A percentile compares a stretch with the other conserved stretches of the same genome.
Conservation (phyloP, 2,797 vertebrate genomes). For the Stomatorhinus walkeri region DNA sequence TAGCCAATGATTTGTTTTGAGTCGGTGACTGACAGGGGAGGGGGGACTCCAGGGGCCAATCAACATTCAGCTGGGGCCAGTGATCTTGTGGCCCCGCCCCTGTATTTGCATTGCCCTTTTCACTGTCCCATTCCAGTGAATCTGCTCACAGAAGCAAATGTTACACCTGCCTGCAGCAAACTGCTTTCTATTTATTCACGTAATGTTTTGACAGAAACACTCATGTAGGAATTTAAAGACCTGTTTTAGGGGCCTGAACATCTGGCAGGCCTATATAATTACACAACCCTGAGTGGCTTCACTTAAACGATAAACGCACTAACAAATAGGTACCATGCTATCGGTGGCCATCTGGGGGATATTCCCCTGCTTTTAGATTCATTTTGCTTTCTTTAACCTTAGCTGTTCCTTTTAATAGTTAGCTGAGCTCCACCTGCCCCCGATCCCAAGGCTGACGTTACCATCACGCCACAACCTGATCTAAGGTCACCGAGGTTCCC, state of each 20-base stretch:
- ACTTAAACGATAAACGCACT: background rate
- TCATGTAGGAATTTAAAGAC: background rate
- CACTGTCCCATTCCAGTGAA: background rate
- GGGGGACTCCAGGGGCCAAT: background rate
- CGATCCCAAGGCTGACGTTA: background rate
- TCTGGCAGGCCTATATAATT: background rate
- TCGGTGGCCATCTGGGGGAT: background rate
- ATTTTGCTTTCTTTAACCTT: background rate
- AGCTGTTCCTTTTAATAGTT: background rate
- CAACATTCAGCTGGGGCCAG: background rate
- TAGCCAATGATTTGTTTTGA: background rate
- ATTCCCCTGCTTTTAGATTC: background rate
- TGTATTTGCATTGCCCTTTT: background rate
- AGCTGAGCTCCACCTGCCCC: background rate
- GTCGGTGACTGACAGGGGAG: background rate
- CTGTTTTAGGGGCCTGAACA: background rate
- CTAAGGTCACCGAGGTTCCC: background rate
- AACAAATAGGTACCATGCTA: background rate
- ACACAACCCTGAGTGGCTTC: background rate
- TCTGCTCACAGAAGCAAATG: background rate
- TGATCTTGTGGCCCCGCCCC: background rate
- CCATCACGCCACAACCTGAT: background rate
- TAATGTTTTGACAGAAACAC: slow-evolving; percentile 1
- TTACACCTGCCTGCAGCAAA: background rate
- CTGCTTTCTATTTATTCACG: background rate